Conservation (phyloP, 2,888 invertebrate genomes). For the Polyploca ridens region DNA sequence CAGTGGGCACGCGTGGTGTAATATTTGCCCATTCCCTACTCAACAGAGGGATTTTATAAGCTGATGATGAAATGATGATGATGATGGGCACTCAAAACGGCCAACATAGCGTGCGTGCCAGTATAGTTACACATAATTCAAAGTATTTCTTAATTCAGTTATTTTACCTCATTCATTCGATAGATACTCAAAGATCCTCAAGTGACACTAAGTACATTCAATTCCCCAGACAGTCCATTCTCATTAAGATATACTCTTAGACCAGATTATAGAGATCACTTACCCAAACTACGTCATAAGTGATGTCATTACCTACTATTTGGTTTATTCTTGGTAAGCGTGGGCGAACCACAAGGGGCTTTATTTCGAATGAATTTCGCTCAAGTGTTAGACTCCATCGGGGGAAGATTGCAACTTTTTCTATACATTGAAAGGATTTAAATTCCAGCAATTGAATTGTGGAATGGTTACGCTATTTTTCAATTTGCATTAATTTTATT, state of each 20-base stretch:
- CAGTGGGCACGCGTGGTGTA: too few relatives aligned
- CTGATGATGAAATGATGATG: too few relatives aligned
- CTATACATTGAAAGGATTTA: neutral
- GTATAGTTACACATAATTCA: neutral
- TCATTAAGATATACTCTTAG: neutral
- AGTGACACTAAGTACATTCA: neutral
- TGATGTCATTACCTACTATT: constrained; percentile 6
- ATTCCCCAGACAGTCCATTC: neutral
- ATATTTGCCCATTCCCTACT: too few relatives aligned
- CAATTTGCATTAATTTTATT: too few relatives aligned
- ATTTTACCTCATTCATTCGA: too few relatives aligned
- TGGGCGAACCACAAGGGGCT: neutral
- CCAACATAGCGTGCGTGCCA: too few relatives aligned
- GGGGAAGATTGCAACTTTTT: neutral
- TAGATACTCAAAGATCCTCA: neutral
- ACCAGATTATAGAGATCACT: neutral
- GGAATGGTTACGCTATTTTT: neutral
- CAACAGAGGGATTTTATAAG: too few relatives aligned
- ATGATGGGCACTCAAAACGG: too few relatives aligned
- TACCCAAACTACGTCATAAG: constrained; percentile 1
- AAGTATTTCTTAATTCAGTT: too few relatives aligned
- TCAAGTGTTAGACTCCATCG: neutral
- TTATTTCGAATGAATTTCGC: neutral
- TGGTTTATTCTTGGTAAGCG: constrained; percentile 1
- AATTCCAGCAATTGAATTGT: neutral